These are phyloP conservation scores for Hypselothyrea guttata DNA, from an alignment of 2,888 invertebrate species.

Conservation along the genomic window DNA sequence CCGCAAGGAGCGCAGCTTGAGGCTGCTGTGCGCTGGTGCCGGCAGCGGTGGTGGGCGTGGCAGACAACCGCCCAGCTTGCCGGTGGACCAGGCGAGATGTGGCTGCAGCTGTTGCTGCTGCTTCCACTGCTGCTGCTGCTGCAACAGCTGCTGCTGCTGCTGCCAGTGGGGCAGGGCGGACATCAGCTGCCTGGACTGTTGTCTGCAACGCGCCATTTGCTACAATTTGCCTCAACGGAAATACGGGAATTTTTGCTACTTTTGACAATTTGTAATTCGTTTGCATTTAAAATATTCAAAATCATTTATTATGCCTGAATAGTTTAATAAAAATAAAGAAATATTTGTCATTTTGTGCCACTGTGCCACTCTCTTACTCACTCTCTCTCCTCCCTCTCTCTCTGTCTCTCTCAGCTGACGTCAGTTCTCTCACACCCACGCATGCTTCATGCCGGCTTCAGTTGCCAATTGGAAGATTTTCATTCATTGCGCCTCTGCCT, in stretches of 20 bases:
- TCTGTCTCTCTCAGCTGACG: slow-evolving; percentile 30
- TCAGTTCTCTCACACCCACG: slow-evolving; percentile 7
- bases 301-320: neutral
- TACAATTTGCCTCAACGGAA: too few species aligned
- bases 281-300: slow-evolving; percentile 55
- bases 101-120: too few species aligned
- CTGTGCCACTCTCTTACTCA: too few species aligned
- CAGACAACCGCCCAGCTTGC: slow-evolving; percentile 4
- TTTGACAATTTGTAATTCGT: slow-evolving; percentile 11
- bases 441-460: slow-evolving; percentile 11
- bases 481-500: slow-evolving; percentile 47
- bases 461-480: slow-evolving; percentile 37
- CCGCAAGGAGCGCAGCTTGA: too few species aligned
- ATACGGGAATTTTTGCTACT: slow-evolving; percentile 11
- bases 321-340: slow-evolving; percentile 15
- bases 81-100: too few species aligned
- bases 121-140: too few species aligned
- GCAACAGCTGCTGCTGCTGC: too few species aligned
- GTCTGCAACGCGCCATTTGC: slow-evolving; percentile 48
- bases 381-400: neutral
- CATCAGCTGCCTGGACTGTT: too few species aligned
- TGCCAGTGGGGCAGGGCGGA: too few species aligned
- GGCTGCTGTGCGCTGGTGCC: neutral
- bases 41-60: neutral
- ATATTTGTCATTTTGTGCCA: too few species aligned